Base-by-base conservation (phyloP, 2,797 vertebrate species). In the Triplophysa bombifrons region DNA sequence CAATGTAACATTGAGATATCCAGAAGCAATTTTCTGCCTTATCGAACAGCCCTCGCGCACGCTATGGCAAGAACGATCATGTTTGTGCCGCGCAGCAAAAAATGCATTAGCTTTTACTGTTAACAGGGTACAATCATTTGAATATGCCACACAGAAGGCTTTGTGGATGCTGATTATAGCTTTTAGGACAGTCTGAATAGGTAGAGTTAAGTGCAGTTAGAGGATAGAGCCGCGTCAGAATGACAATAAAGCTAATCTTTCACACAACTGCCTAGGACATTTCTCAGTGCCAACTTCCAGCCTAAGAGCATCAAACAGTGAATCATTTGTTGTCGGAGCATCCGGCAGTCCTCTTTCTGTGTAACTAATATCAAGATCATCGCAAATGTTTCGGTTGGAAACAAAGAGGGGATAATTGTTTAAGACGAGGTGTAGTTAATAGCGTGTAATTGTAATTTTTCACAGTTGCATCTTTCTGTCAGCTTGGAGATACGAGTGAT, bases 1-100 rank as follows among this genome's bases (percentile, higher is more conserved):
- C 74, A 74, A 51, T 75, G 67, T 71, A 75, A 74, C 53, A 48
- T 44, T 50, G 50, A 76, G 58, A 78, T 82, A 81, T 78, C 72
- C 76, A 79, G 85, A 85, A 84, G 81, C 80, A 80, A 84, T 85
- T 82, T 83, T 85, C 83, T 84, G 79, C 74, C 77, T 78, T 85
- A 86, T 86, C 76, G 80, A 80, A 44, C 74, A 82, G 69, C 65
- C 63, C 16, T 10, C 27, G 71, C 63, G 38, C 70, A 82, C 73
- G 78, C 71, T 79, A 51, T 20, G 76, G 78, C 74, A 70, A 72
- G 69, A 82, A 73, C 72, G 51, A 81, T 85, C 69, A 81, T 84
- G 83, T 83, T 77, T 83, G 75, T 77, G 38, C 78, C 74, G 50
- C 73, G 80, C 63, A 78, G 63, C 78, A 82, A 80, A 82, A 27